Evolutionary conservation across 30 jellyfish, hydroid and myxozoan genomes (phyloP).

Genomic region (Aurelia sp.): DNA sequence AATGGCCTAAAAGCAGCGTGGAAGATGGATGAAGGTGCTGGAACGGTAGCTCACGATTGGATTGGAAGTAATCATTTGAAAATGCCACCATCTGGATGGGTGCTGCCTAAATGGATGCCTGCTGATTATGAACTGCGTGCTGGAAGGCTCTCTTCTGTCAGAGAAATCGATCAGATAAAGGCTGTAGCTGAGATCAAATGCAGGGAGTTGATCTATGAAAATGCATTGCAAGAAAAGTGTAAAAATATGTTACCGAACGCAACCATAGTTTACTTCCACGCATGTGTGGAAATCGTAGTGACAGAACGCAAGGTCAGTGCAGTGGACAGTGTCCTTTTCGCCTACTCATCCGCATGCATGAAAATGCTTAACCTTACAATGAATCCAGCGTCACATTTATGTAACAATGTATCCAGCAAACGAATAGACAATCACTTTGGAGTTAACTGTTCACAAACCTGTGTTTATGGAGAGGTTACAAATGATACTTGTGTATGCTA

Average conservation of each 20-base stretch:
- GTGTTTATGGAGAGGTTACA: constrained; percentile 48
- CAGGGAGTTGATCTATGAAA: constrained; percentile 30
- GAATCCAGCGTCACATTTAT: constrained; percentile 39
- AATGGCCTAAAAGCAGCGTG: constrained; percentile 45
- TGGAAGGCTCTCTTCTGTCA: background rate
- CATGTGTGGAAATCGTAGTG: constrained; percentile 42
- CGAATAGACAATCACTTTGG: constrained; percentile 31
- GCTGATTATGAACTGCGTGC: constrained; percentile 22
- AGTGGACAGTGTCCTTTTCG: constrained; percentile 26
- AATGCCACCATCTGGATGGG: constrained; percentile 68
- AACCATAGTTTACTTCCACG: constrained; percentile 30
- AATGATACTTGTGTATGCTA: constrained; percentile 38
- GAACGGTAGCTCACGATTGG: constrained; percentile 33
- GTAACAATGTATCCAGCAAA: constrained; percentile 15
- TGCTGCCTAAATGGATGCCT: constrained; percentile 39
- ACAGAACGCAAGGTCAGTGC: constrained; percentile 19
- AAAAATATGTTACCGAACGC: background rate
- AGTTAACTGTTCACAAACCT: constrained; percentile 39
- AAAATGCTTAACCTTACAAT: constrained; percentile 1
- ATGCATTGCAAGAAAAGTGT: constrained; percentile 6
- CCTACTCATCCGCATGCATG: constrained; percentile 43
- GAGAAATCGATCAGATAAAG: background rate
- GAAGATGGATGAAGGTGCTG: constrained; percentile 73
- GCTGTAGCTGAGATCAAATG: constrained; percentile 27
- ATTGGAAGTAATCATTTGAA: constrained; percentile 27